These are phyloP conservation scores for Oreochromis spilurus DNA, from an alignment of 2,113 vertebrate species.

Conservation along the genomic window DNA sequence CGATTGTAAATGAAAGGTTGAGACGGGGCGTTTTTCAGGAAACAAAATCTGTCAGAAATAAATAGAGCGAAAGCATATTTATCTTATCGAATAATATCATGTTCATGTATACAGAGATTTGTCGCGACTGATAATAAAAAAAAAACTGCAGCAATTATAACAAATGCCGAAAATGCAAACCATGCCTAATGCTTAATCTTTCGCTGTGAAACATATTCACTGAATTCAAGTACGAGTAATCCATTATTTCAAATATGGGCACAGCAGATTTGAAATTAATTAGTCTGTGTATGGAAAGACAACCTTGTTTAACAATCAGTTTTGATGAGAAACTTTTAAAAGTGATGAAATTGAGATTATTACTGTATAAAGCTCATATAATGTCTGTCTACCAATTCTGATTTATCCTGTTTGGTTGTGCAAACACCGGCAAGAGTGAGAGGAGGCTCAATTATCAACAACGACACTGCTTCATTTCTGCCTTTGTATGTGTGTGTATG, in stretches of 20 bases:
- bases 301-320: conserved; percentile 6
- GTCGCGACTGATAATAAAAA: neutral
- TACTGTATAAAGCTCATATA: conserved; percentile 25
- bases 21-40: neutral
- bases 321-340: conserved; percentile 28
- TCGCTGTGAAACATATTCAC: conserved; percentile 17
- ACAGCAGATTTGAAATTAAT: conserved; percentile 35
- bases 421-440: conserved; percentile 2
- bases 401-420: conserved; percentile 18
- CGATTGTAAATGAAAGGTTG: neutral
- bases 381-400: conserved; percentile 34
- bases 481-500: neutral
- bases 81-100: conserved; percentile 3
- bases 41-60: neutral
- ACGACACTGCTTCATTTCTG: conserved; percentile 12
- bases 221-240: conserved; percentile 37
- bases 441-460: conserved; percentile 8
- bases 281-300: conserved; percentile 5
- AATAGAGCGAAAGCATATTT: neutral
- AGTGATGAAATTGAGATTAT: conserved; percentile 29
- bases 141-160: neutral
- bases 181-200: conserved; percentile 3
- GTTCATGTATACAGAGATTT: neutral
- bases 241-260: conserved; percentile 33
- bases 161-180: conserved; percentile 19